These are phyloP conservation scores for Pithys albifrons DNA, from an alignment of 2,113 vertebrate species.

Conservation along the genomic window DNA sequence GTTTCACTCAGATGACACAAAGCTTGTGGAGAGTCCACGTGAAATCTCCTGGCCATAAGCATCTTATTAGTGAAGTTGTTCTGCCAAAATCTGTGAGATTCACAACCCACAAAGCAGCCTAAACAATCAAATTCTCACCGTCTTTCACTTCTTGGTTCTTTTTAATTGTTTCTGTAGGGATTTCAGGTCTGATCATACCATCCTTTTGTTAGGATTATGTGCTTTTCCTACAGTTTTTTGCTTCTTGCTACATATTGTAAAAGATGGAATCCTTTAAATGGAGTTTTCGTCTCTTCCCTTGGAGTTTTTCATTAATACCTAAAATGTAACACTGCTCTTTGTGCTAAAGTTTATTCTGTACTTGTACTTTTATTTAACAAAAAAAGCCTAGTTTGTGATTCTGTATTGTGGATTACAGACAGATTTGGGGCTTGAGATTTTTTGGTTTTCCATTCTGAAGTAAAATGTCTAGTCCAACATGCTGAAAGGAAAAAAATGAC, in stretches of 20 bases:
- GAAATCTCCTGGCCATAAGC: background rate
- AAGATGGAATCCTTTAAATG: background rate
- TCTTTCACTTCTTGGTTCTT: background rate
- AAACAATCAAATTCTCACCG: background rate
- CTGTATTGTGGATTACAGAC: background rate
- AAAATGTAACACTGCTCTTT: background rate
- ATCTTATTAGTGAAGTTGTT: background rate
- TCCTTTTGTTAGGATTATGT: background rate
- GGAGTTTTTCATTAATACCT: background rate
- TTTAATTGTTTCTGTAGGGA: background rate
- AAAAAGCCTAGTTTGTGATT: background rate
- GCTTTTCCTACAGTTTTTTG: background rate
- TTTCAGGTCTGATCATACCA: background rate
- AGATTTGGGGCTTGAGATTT: background rate
- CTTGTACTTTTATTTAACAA: background rate
- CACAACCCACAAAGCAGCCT: background rate
- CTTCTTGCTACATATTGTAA: background rate
- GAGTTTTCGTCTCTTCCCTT: background rate
- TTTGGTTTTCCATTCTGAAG: background rate
- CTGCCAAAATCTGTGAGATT: background rate
- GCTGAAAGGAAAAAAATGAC: background rate
- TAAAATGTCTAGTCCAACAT: background rate
- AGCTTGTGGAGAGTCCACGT: background rate
- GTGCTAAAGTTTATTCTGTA: background rate
- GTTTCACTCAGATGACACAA: background rate